Conservation (phyloP, 2,113 vertebrate species). For the Meles meles region DNA sequence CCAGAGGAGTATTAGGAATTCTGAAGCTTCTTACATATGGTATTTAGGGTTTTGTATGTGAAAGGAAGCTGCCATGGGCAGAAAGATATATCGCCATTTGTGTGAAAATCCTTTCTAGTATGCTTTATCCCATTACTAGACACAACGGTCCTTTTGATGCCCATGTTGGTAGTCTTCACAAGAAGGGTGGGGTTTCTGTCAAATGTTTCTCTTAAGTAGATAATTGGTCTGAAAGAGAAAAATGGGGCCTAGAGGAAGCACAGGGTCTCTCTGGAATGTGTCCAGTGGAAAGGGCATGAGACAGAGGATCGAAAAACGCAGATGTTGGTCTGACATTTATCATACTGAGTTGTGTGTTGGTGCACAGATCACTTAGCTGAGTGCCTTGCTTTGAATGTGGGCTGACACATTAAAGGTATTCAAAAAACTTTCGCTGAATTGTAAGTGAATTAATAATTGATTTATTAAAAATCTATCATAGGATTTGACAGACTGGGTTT, state of each 20-base stretch:
- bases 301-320: not conserved
- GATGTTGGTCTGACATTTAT: not conserved
- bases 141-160: not conserved
- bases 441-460: not conserved
- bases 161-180: not conserved
- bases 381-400: not conserved
- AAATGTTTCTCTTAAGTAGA: not conserved
- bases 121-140: not conserved
- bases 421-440: not conserved
- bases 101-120: not conserved
- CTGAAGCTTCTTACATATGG: not conserved
- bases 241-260: not conserved
- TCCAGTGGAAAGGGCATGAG: not conserved
- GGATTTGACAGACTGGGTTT: not conserved
- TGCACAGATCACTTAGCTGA: not conserved
- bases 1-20: not conserved
- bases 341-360: not conserved
- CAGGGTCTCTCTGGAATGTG: not conserved
- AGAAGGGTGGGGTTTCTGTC: not conserved
- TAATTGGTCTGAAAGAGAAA: not conserved
- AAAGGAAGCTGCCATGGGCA: not conserved
- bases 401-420: not conserved
- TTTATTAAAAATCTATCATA: not conserved
- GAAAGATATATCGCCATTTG: not conserved
- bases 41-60: not conserved